Evolutionary conservation across 1,140 invertebrate species (phyloP), one percentile per base, ranked within the genome.

Genomic region (Drosophila rufa): DNA sequence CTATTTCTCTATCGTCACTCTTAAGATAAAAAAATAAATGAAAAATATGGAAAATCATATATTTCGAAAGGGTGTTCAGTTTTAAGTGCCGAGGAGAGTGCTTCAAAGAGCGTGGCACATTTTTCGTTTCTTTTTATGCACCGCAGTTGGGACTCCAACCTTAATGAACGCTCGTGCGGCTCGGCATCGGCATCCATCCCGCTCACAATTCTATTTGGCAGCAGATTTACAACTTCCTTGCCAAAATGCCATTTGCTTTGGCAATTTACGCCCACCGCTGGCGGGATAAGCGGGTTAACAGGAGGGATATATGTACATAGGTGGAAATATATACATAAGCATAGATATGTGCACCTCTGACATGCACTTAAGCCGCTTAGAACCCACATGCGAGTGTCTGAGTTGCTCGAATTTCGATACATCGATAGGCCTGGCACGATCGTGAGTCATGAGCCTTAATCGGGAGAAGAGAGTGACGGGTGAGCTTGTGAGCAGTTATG

Each of bases 151-250:
- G 56, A 68, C 81, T 22, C 62, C 68, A 84, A 59, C 66, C 83
- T 87, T 87, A 87, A 87, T 90, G 84, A 87, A 87, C 85, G 85
- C 75, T 79, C 71, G 69, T 69, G 77, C 76, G 22, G 58, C 70
- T 68, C 61, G 57, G 67, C 59, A 30, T 61, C 36, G 38, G 30
- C 40, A 22, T 55, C 40, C 57, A 42, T 46, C 40, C 56, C 61
- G 75, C 80, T 71, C 71, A 65, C 83, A 80, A 84, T 87, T 87
- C 84, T 90, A 87, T 87, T 87, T 87, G 84, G 81, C 85, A 82
- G 70, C 70, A 82, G 78, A 89, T 89, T 89, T 89, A 89, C 89
- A 90, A 89, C 85, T 89, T 89, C 85, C 85, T 89, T 89, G 84
- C 69, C 64, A 38, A 70, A 85, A 86, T 86, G 82, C 69, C 83